Conservation (phyloP, 1,140 invertebrate species). For the Lepidurus apus region DNA sequence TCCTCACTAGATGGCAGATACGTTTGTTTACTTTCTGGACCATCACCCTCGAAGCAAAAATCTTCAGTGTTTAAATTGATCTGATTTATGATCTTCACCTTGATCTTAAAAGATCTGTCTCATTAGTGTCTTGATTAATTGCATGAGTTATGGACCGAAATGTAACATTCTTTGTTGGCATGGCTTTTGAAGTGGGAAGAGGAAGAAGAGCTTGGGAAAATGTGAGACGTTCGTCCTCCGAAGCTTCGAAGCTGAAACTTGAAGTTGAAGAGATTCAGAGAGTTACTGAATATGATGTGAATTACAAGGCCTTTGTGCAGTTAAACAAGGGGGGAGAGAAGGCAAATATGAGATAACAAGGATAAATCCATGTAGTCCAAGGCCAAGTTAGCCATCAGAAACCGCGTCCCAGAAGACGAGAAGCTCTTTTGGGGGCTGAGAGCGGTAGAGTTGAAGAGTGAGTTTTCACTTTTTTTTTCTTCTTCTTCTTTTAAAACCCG, state of each 20-base stretch:
- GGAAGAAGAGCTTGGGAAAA: background rate
- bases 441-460: background rate
- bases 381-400: background rate
- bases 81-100: too few relatives aligned
- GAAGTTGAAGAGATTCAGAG: background rate
- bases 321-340: background rate
- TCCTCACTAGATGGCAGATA: too few relatives aligned
- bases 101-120: too few relatives aligned
- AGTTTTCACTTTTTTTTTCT: background rate
- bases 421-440: background rate
- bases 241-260: background rate
- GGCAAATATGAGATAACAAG: conserved; percentile 15
- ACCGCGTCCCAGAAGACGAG: background rate
- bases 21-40: too few relatives aligned
- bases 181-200: too few relatives aligned
- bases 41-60: too few relatives aligned
- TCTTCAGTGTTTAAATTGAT: too few relatives aligned
- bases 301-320: background rate
- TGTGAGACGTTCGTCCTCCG: background rate
- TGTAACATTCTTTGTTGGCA: too few relatives aligned
- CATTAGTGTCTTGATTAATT: too few relatives aligned
- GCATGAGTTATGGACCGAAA: too few relatives aligned
- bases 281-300: background rate
- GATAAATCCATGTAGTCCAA: conserved; percentile 22
- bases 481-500: background rate